Base-by-base conservation (phyloP, 1,140 invertebrate genomes). In the Caenorhabditis inopinata region DNA sequence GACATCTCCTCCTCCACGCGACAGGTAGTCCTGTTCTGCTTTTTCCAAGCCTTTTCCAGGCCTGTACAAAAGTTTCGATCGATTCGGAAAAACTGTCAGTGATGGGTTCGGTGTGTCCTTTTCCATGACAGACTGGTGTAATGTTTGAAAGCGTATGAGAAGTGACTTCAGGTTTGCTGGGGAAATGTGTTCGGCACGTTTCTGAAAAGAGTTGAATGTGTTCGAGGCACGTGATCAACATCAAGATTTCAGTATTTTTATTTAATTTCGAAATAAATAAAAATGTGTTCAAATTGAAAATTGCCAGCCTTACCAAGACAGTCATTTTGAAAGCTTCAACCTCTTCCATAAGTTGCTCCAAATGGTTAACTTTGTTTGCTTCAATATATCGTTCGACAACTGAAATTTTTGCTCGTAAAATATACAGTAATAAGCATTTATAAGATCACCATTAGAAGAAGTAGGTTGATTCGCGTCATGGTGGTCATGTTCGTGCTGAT, bases 11-110 rank as follows among this genome's bases (percentile, higher is more conserved):
- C 2, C 32, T 0, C 51, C 51, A 29, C 58, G 58, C 23, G 11
- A 12, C n/a, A 16, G 1, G 14, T 32, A 68, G 11, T 68, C 32
- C 11, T 42, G 38, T 42, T 68, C 58, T 9, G 32, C 12, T 68
- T 42, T 68, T n/a, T 68, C 58, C 25, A 68, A 68, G n/a, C 58
- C 58, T 38, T 68, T 68, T 38, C 58, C 58, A 12, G 58, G 58
- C 27, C 58, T 68, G 32, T 68, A 68, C n/a, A 38, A 18, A 25
- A 11, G 38, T 21, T 68, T 68, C 1, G 2, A 9, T 9, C 58
- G 58, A 42, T 18, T 68, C 3, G 58, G 58, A 12, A 68, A 68
- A 7, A 68, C 32, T 21, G 58, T 68, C 29, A 21, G 2, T 21
- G 58, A 68, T 18, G 3, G 4, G n/a, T 18, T 38, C n/a, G 5